phyloP scores from a whole-genome alignment of 2,113 vertebrate genomes.

The Rallus limicola region DNA sequence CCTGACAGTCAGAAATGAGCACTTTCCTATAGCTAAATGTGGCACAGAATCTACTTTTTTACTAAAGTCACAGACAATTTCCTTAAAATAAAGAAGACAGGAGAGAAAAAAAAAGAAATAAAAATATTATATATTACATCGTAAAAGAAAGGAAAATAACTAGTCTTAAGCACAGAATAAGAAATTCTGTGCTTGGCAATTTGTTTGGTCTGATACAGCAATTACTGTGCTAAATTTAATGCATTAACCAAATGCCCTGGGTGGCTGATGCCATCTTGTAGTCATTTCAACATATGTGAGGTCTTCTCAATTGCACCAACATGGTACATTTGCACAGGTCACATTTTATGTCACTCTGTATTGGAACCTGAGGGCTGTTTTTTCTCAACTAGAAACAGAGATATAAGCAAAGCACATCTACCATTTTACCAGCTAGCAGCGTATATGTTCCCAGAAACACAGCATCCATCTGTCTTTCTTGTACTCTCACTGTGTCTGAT shows the following conservation, averaged over 20 bases:
- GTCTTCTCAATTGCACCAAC: slow-evolving; percentile 41
- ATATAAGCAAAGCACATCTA: neutral
- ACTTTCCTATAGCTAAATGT: neutral
- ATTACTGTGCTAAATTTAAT: slow-evolving; percentile 48
- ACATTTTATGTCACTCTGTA: slow-evolving; percentile 17
- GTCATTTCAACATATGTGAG: slow-evolving; percentile 48
- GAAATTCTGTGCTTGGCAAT: neutral
- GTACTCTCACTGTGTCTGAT: neutral
- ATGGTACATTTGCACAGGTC: neutral
- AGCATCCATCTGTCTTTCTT: neutral
- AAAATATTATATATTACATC: neutral
- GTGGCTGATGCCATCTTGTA: slow-evolving; percentile 14
- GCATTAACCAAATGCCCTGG: slow-evolving; percentile 14
- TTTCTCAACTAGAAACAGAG: neutral
- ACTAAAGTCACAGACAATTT: neutral
- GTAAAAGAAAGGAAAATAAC: slow-evolving; percentile 14
- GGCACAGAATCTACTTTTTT: neutral
- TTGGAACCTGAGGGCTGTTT: neutral
- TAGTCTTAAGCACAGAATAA: neutral
- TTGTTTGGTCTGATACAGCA: slow-evolving; percentile 35
- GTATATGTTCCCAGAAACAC: neutral
- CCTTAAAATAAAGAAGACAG: neutral
- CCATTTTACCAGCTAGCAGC: neutral
- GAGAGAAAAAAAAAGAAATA: neutral
- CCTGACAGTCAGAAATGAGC: neutral